Evolutionary conservation across 2,888 invertebrate genomes (phyloP).

Genomic region (Rapana venosa): DNA sequence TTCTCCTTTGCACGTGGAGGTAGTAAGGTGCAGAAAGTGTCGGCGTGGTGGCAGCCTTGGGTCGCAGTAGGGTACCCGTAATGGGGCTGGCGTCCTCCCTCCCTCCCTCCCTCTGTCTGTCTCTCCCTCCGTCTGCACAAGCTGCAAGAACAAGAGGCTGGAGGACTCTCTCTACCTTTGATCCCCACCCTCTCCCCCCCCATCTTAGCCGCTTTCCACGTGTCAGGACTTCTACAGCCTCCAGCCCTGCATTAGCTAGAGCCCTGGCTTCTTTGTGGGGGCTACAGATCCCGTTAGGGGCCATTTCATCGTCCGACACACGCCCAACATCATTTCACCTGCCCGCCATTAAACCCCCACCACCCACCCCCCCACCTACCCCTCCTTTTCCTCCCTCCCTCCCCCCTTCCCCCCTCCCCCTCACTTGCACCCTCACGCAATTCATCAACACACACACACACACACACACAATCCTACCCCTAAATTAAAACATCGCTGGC

Average conservation of each 20-base stretch:
- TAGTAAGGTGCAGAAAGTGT: neutral
- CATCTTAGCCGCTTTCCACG: conserved; percentile 3
- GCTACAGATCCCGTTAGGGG: neutral
- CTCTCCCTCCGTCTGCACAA: neutral
- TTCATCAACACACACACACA: conserved; percentile 36
- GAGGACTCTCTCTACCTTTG: neutral
- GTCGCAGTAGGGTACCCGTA: no score
- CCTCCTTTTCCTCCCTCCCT: neutral
- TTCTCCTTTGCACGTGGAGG: neutral
- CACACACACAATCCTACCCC: conserved; percentile 38
- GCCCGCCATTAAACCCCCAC: conserved; percentile 35
- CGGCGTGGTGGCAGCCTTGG: neutral
- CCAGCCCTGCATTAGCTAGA: neutral
- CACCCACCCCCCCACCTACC: neutral
- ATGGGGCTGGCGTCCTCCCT: neutral
- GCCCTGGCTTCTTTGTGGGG: conserved; percentile 7
- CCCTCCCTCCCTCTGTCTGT: neutral
- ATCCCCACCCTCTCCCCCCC: neutral
- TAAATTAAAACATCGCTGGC: conserved; percentile 32
- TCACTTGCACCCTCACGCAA: neutral
- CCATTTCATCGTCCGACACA: conserved; percentile 32
- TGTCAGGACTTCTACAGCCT: no score
- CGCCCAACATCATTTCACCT: conserved; percentile 27
- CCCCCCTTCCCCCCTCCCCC: neutral
- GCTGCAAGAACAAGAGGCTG: neutral